Percentiles rank a stretch among this genome's conserved stretches.
phyloP scores from a whole-genome alignment of 2,888 invertebrate species.

The Sarcophaga variegata region DNA sequence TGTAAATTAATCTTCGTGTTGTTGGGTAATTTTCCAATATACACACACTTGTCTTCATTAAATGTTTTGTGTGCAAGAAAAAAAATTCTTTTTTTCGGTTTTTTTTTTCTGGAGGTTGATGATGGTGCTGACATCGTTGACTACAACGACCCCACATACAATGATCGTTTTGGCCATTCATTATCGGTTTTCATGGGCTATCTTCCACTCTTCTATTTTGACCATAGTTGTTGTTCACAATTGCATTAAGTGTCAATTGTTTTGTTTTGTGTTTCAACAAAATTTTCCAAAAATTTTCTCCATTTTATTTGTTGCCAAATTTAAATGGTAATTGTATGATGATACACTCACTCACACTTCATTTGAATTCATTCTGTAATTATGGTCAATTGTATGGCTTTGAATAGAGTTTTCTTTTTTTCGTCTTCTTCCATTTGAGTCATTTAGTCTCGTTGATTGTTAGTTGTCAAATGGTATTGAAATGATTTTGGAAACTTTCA shows the following conservation, averaged over 20 bases:
- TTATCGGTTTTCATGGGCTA: slow-evolving; percentile 33
- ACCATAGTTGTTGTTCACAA: slow-evolving; percentile 50
- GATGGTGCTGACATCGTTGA: not conserved
- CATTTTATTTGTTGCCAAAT: slow-evolving; percentile 35
- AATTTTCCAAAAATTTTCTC: slow-evolving; percentile 10
- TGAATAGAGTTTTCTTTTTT: slow-evolving; percentile 1
- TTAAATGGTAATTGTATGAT: slow-evolving; percentile 31
- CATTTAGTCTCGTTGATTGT: slow-evolving; percentile 42
- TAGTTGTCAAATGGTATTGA: slow-evolving; percentile 55
- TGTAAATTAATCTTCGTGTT: slow-evolving; percentile 67
- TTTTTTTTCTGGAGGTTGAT: not conserved
- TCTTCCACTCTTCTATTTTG: slow-evolving; percentile 14
- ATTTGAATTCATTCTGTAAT: slow-evolving; percentile 60
- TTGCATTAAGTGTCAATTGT: slow-evolving; percentile 68
- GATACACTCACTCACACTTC: slow-evolving; percentile 32
- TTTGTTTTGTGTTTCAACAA: slow-evolving; percentile 27
- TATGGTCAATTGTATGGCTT: slow-evolving; percentile 55
- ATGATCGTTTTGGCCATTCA: slow-evolving; percentile 49
- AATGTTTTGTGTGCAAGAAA: slow-evolving; percentile 36
- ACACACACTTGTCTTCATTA: slow-evolving; percentile 67
- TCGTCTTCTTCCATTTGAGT: not conserved
- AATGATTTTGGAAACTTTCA: slow-evolving; percentile 56
- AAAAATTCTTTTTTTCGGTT: not conserved
- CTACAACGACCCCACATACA: slow-evolving; percentile 55
- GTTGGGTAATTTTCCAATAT: slow-evolving; percentile 55